Percentiles rank a stretch among this genome's conserved stretches.
phyloP scores from a whole-genome alignment of 2,113 vertebrate genomes.

The Tinamus guttatus region DNA sequence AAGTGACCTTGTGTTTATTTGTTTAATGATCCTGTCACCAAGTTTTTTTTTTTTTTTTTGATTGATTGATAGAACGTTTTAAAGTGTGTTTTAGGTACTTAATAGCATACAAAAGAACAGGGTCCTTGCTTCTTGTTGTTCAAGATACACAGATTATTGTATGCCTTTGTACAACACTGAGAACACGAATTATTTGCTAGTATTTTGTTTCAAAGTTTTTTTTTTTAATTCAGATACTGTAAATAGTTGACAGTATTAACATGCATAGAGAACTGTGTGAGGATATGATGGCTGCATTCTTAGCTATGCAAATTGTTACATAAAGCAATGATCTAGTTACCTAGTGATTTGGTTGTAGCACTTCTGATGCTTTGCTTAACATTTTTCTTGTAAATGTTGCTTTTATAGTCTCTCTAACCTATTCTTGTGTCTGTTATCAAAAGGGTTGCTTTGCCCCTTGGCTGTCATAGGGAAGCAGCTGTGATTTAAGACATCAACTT shows the following conservation, averaged over 20 bases:
- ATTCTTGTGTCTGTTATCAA: constrained; percentile 55
- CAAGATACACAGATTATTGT: not conserved
- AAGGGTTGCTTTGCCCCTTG: constrained; percentile 67
- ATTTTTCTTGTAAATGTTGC: constrained; percentile 58
- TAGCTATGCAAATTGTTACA: not conserved
- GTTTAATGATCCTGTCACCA: too few relatives aligned
- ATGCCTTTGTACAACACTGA: not conserved
- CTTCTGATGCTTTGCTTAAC: constrained; percentile 29
- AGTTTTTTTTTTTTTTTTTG: too few relatives aligned
- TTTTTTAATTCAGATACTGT: not conserved
- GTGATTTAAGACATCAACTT: constrained; percentile 73
- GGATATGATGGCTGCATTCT: not conserved
- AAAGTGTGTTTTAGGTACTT: not conserved
- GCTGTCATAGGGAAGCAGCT: constrained; percentile 71
- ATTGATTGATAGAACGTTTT: not conserved
- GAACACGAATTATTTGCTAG: not conserved
- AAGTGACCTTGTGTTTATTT: too few relatives aligned
- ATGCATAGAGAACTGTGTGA: not conserved
- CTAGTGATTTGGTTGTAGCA: not conserved
- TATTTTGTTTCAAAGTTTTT: not conserved
- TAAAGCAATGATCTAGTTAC: not conserved
- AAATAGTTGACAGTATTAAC: not conserved
- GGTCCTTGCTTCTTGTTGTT: not conserved
- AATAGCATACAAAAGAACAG: not conserved
- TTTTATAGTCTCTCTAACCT: constrained; percentile 35